Evolutionary conservation across 2,113 vertebrate species (phyloP), one percentile per base, ranked within the genome.

Genomic region (Psephotus haematonotus): DNA sequence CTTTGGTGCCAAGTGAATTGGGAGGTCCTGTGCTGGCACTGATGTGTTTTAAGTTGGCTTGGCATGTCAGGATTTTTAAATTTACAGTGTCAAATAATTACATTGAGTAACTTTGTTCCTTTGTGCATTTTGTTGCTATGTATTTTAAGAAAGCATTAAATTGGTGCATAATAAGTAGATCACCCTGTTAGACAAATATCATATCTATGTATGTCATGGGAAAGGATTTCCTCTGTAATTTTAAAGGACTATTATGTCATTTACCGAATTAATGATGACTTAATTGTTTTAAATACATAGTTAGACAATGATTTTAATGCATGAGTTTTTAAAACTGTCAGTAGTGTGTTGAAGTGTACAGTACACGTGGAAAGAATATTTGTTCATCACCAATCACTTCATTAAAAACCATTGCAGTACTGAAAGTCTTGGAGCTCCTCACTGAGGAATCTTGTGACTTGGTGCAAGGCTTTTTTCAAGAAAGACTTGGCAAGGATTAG

Each of bases 271-370:
- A 93, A 82, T 35, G 64, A 90, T 67, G 70, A 90, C 70, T 97
- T 96, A 87, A 94, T 93, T 96, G 89, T 96, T 90, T 96, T 95
- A 88, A 95, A 77, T 86, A 87, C 65, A 82, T 70, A 91, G 57
- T 63, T 94, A 97, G 79, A 79, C 46, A 84, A 91, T 83, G 10
- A 80, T 60, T 96, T 95, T 79, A 86, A 82, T 92, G 86, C 3
- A 4, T 68, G 93, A 74, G 63, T 94, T 97, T 95, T 94, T 71
- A 77, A 84, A 92, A 82, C 80, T 81, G 75, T 82, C 81, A 92
- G 72, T 76, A 8, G 10, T 29, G 14, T 90, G 80, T 82, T 68
- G 72, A 92, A 78, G 74, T 93, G 71, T 46, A 65, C 39, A 88
- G 89, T 50, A 64, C 43, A 65, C 0, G 11, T 78, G 74, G 71